A percentile compares a stretch with the other conserved stretches of the same genome.
Evolutionary conservation across 2,113 vertebrate genomes (phyloP).

Genomic region (Leuciscus idus): DNA sequence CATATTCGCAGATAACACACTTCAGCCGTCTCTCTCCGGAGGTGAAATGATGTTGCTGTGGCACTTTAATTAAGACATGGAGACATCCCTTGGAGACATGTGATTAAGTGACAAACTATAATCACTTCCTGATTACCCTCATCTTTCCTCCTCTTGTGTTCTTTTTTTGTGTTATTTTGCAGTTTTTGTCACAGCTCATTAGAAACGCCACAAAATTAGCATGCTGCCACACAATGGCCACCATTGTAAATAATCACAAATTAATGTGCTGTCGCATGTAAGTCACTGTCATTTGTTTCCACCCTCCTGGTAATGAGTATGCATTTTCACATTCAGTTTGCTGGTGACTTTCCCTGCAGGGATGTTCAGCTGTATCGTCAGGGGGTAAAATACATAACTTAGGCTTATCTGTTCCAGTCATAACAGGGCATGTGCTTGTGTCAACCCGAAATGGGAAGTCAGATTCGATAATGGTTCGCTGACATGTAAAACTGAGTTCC

Average conservation of each 20-base stretch:
- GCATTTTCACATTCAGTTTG: conserved; percentile 17
- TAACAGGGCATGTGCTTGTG: not conserved
- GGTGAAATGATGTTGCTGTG: conserved; percentile 42
- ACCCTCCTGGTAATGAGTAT: conserved; percentile 29
- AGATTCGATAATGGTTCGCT: not conserved
- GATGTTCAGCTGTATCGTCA: not conserved
- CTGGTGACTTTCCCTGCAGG: conserved; percentile 12
- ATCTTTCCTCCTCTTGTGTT: conserved; percentile 52
- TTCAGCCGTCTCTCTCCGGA: not conserved
- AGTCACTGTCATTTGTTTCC: conserved; percentile 43
- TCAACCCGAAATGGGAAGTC: not conserved
- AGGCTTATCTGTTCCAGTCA: not conserved
- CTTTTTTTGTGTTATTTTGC: conserved; percentile 49
- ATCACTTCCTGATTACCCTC: conserved; percentile 65
- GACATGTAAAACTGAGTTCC: not conserved
- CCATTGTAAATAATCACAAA: conserved; percentile 50
- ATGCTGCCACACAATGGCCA: conserved; percentile 43
- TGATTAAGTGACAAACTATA: conserved; percentile 63
- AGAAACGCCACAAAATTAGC: conserved; percentile 60
- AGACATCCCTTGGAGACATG: conserved; percentile 50
- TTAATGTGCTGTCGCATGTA: conserved; percentile 31
- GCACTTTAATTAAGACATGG: conserved; percentile 61
- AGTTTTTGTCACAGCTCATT: conserved; percentile 65
- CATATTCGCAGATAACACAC: not conserved
- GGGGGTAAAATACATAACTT: conserved; percentile 36